phyloP scores from a whole-genome alignment of 2,888 invertebrate genomes.

The Drosophila fulvimacula region DNA sequence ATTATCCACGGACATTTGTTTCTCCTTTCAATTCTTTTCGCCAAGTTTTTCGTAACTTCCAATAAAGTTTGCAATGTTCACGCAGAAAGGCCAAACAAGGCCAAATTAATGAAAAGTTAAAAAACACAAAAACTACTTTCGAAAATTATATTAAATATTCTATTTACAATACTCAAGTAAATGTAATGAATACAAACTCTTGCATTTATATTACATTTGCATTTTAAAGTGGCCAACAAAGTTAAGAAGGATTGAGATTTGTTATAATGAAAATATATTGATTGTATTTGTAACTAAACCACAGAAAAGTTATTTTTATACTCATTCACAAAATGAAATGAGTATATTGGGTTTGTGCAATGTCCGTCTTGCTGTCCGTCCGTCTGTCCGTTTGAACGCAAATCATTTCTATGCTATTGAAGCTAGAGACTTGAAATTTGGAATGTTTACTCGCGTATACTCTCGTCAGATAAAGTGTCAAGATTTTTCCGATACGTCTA shows the following conservation, averaged over 20 bases:
- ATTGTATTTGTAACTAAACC: background rate
- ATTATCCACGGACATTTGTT: conserved; percentile 54
- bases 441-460: too few species aligned
- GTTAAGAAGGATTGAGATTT: background rate
- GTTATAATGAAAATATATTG: background rate
- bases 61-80: conserved; percentile 27
- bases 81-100: background rate
- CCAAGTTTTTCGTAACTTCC: conserved; percentile 15
- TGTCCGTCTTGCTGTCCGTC: too few species aligned
- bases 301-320: background rate
- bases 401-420: too few species aligned
- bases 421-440: too few species aligned
- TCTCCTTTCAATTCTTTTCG: conserved; percentile 21
- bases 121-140: conserved; percentile 1
- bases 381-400: too few species aligned
- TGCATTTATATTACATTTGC: background rate
- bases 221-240: background rate
- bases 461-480: too few species aligned
- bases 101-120: conserved; percentile 1
- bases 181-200: background rate
- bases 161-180: background rate
- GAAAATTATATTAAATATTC: background rate
- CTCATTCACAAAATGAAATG: too few species aligned
- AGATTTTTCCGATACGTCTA: too few species aligned
- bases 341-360: too few species aligned